Base-by-base conservation (phyloP, 2,888 invertebrate genomes). In the Melinaea marsaeus region DNA sequence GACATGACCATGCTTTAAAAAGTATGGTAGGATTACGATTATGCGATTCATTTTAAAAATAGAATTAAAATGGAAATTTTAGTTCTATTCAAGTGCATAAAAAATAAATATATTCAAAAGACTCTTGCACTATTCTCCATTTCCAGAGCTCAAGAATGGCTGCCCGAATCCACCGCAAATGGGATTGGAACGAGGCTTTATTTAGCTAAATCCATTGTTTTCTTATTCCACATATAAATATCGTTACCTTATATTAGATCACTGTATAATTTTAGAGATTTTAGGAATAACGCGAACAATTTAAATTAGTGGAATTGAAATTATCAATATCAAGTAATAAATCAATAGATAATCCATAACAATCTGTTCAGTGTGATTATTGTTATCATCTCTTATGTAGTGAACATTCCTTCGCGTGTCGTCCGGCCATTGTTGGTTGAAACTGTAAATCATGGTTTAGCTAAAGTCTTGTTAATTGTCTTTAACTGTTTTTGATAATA, bases 381-480 rank as follows among this genome's bases (percentile, higher is more conserved):
- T 33, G 55, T 35, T 55, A 22, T 60, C 51, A 54, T 63, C 60
- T 60, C 54, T 57, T 63, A 60, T 57, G 57, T 54, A 51, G 60
- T 57, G 60, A 51, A 22, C 37, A 51, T 60, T 60, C 57, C 54
- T 37, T 63, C 34, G 60, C 60, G 54, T 63, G 63, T 63, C 54
- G 45, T 59, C 11, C 46, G 56, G 33, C 22, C 60, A 54, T 63
- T 59, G 59, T 59, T 59, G 48, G 34, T 55, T 59, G 42, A 33
- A 57, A 4, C 33, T 37, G 32, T 63, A 55, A 60, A 59, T 60
- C 54, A 34, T 5, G 42, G 9, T 9, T 42, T 42, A 2, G 42
- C 2, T 9, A n/a, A n/a, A 42, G 11, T 9, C 42, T 42, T 42
- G 42, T 4, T n/a, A n/a, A n/a, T 45, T 13, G 1, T 22, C 22